These are phyloP conservation scores for Furnarius figulus DNA, from an alignment of 2,113 vertebrate genomes.

Conservation along the genomic window DNA sequence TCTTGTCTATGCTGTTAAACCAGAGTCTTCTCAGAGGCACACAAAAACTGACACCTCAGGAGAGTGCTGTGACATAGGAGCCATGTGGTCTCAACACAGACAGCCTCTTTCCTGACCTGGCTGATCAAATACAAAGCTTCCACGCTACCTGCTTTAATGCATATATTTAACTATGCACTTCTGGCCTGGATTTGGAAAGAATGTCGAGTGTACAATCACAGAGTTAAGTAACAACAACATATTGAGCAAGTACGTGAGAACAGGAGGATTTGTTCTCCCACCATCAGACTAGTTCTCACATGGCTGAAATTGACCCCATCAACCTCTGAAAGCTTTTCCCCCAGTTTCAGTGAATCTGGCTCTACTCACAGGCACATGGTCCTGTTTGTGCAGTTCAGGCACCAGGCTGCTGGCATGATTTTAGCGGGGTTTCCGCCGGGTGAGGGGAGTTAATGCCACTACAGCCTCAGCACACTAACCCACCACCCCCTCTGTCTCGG, in stretches of 20 bases:
- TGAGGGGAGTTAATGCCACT: too few relatives aligned
- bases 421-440: not conserved
- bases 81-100: not conserved
- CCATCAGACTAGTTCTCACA: accelerated
- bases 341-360: not conserved
- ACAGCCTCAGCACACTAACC: accelerated
- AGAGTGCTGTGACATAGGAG: not conserved
- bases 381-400: not conserved
- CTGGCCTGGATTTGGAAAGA: not conserved
- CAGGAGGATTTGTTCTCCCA: not conserved
- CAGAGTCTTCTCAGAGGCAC: not conserved
- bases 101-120: not conserved
- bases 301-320: not conserved
- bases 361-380: not conserved
- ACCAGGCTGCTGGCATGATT: not conserved
- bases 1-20: not conserved
- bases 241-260: not conserved
- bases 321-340: not conserved
- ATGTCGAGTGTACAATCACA: accelerated
- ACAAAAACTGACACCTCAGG: accelerated
- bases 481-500: accelerated
- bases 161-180: not conserved
- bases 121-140: not conserved
- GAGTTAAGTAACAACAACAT: not conserved
- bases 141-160: not conserved